Evolutionary conservation across 2,888 invertebrate species (phyloP).

Genomic region (Ariolimax columbianus): DNA sequence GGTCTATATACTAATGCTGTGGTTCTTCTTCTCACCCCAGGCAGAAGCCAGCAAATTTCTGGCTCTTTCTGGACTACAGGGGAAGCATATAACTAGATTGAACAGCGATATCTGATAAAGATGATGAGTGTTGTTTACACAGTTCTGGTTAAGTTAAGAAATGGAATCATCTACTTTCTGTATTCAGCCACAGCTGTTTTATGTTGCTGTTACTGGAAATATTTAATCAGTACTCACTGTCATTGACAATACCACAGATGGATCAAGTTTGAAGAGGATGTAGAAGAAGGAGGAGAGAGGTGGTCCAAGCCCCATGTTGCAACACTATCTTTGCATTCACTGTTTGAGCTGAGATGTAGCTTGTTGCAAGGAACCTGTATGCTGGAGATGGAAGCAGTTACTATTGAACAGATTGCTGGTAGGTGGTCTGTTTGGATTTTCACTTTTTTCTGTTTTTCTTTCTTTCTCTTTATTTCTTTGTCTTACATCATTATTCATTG

Average conservation of each 20-base stretch:
- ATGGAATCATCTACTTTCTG: neutral
- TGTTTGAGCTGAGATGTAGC: slow-evolving; percentile 95
- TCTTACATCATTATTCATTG: neutral
- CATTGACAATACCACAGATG: slow-evolving; percentile 74
- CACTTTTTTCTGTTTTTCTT: neutral
- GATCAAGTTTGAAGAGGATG: slow-evolving; percentile 86
- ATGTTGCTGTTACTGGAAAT: neutral
- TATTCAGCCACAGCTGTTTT: neutral
- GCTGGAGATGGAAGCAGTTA: slow-evolving; percentile 94
- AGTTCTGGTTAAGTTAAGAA: too few species aligned
- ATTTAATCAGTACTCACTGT: neutral
- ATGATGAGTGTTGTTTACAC: too few species aligned
- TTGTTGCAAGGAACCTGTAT: slow-evolving; percentile 94
- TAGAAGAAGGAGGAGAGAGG: slow-evolving; percentile 98
- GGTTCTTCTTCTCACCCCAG: too few species aligned
- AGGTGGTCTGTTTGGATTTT: slow-evolving; percentile 32
- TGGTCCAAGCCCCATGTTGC: slow-evolving; percentile 98
- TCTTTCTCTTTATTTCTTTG: neutral
- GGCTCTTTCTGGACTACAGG: too few species aligned
- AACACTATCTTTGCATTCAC: slow-evolving; percentile 95
- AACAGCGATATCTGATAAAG: too few species aligned
- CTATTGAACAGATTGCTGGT: slow-evolving; percentile 83
- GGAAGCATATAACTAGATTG: too few species aligned
- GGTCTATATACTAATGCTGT: too few species aligned
- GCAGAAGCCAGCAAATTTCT: too few species aligned